Percentiles rank a stretch among this genome's conserved stretches.
Evolutionary conservation across 1,140 invertebrate species (phyloP).

Genomic region (Drosophila orosa): DNA sequence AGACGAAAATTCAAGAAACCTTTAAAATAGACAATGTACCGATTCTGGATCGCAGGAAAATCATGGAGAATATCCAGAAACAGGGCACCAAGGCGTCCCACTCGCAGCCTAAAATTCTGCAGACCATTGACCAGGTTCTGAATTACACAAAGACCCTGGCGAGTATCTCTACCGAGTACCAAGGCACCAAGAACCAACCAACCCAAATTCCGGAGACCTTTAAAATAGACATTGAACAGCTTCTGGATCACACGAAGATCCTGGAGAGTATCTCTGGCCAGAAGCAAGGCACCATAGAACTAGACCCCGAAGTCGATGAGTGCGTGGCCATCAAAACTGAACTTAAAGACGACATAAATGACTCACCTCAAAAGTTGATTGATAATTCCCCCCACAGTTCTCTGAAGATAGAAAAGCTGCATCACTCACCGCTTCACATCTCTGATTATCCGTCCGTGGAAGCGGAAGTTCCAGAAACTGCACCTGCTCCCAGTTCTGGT

Average conservation of each 20-base stretch:
- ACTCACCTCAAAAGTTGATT: not conserved
- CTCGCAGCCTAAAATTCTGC: too few species aligned
- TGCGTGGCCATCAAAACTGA: conserved; percentile 58
- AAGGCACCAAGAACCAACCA: too few species aligned
- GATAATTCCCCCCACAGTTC: not conserved
- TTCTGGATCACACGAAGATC: conserved; percentile 57
- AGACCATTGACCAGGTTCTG: too few species aligned
- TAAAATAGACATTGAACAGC: not conserved
- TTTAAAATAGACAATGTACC: too few species aligned
- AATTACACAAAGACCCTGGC: too few species aligned
- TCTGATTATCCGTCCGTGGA: not conserved
- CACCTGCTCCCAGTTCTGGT: conserved; percentile 13
- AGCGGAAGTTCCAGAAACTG: not conserved
- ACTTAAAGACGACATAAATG: conserved; percentile 43
- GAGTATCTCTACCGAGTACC: too few species aligned
- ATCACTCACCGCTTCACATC: conserved; percentile 19
- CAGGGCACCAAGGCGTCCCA: too few species aligned
- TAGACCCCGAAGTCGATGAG: conserved; percentile 27
- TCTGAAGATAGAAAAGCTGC: conserved; percentile 69
- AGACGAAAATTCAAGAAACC: too few species aligned
- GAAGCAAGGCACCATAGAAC: conserved; percentile 52
- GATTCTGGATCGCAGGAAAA: too few species aligned
- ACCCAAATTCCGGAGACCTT: not conserved
- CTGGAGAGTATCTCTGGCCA: conserved; percentile 33
- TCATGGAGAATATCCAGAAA: too few species aligned